Percentiles rank a stretch among this genome's conserved stretches.
Evolutionary conservation across 1,140 invertebrate species (phyloP).

Genomic region (Scaptomyza pallida): DNA sequence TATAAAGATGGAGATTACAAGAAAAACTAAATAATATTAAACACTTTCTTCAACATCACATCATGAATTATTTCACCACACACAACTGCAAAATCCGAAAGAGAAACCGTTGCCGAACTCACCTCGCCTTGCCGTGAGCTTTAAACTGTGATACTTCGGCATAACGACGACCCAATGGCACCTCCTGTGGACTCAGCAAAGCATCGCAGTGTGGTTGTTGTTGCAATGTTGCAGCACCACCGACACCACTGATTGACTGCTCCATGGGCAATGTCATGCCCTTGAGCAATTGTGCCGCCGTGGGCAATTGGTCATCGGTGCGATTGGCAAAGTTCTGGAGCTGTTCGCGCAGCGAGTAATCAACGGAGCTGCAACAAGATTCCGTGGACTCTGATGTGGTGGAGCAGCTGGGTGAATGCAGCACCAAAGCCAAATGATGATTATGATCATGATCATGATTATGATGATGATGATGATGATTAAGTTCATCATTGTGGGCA

Average conservation of each 20-base stretch:
- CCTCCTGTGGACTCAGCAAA: slow-evolving; percentile 82
- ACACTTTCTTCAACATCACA: too few relatives aligned
- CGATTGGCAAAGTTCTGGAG: slow-evolving; percentile 75
- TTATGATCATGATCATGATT: not conserved
- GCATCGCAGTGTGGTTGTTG: slow-evolving; percentile 52
- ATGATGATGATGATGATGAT: slow-evolving; percentile 1
- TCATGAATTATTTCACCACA: too few relatives aligned
- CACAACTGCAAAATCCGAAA: too few relatives aligned
- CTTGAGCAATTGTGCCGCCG: slow-evolving; percentile 46
- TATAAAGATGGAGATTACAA: too few relatives aligned
- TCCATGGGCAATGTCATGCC: slow-evolving; percentile 51
- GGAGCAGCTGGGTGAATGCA: slow-evolving; percentile 47
- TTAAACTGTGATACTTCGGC: slow-evolving; percentile 83
- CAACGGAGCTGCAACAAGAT: slow-evolving; percentile 65
- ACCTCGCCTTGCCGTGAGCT: slow-evolving; percentile 71
- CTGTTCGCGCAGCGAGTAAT: slow-evolving; percentile 78
- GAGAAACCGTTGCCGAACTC: slow-evolving; percentile 10
- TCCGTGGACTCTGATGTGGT: slow-evolving; percentile 53
- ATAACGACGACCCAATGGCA: slow-evolving; percentile 78
- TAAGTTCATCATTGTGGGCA: slow-evolving; percentile 5
- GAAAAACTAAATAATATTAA: too few relatives aligned
- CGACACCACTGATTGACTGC: slow-evolving; percentile 2
- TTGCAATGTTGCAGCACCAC: not conserved
- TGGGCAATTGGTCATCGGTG: slow-evolving; percentile 35
- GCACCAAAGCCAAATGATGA: not conserved